Percentiles rank a stretch among this genome's conserved stretches.
Evolutionary conservation across 2,888 invertebrate species (phyloP).

Genomic region (Hecatera dysodea): DNA sequence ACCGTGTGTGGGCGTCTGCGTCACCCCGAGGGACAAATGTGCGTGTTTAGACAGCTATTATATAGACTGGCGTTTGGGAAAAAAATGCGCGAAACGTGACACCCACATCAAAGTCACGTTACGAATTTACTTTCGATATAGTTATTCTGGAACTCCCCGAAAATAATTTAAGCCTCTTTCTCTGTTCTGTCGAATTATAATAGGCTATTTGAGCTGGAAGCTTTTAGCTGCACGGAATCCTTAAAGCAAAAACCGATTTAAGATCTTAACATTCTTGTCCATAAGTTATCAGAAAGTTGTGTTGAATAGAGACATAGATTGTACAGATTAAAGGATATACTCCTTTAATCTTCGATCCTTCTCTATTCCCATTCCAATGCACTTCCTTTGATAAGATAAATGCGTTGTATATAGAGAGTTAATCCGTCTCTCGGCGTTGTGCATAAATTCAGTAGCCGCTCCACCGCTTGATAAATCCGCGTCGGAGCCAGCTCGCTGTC

Average conservation of each 20-base stretch:
- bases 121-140: conserved; percentile 42
- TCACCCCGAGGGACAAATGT: conserved; percentile 63
- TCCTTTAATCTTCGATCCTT: conserved; percentile 35
- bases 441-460: conserved; percentile 69
- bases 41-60: conserved; percentile 66
- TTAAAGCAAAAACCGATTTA: conserved; percentile 11
- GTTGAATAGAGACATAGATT: conserved; percentile 36
- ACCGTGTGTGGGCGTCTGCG: conserved; percentile 68
- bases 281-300: conserved; percentile 5
- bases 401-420: conserved; percentile 30
- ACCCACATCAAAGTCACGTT: conserved; percentile 60
- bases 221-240: conserved; percentile 6
- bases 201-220: neutral
- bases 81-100: conserved; percentile 62
- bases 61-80: conserved; percentile 55
- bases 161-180: neutral
- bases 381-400: conserved; percentile 49
- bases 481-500: conserved; percentile 62
- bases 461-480: conserved; percentile 69
- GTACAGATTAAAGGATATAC: conserved; percentile 22
- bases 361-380: conserved; percentile 38
- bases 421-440: conserved; percentile 41
- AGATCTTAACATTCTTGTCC: conserved; percentile 6
- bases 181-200: conserved; percentile 4
- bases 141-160: neutral